phyloP scores from a whole-genome alignment of 2,888 invertebrate genomes.

The Oasisia sp. region DNA sequence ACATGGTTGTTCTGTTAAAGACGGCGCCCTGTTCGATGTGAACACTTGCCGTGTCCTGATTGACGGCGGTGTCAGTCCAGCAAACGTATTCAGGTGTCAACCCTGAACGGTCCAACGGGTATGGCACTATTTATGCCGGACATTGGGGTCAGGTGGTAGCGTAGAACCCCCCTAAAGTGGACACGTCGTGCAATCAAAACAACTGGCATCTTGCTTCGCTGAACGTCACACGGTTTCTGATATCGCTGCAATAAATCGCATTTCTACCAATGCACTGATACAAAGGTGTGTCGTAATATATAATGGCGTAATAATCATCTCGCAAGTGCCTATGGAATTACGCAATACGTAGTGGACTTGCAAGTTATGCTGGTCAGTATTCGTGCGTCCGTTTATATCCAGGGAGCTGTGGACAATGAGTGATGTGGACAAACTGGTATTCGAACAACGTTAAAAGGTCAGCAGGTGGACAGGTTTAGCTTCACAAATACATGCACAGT shows the following conservation, averaged over 20 bases:
- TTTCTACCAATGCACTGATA: too few relatives aligned
- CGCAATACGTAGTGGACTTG: not conserved
- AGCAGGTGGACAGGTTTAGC: not conserved
- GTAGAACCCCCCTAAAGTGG: too few relatives aligned
- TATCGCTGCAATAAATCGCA: too few relatives aligned
- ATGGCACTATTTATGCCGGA: not conserved
- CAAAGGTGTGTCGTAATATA: too few relatives aligned
- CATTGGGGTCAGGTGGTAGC: too few relatives aligned
- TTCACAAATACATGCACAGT: not conserved
- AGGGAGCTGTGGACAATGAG: not conserved
- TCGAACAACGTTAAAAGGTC: too few relatives aligned
- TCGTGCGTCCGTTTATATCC: not conserved
- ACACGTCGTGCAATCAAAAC: too few relatives aligned
- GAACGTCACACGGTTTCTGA: too few relatives aligned
- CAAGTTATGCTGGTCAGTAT: not conserved
- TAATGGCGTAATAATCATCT: too few relatives aligned
- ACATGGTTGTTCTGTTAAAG: not conserved
- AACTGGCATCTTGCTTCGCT: too few relatives aligned
- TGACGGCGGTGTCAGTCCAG: not conserved
- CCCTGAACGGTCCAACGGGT: not conserved
- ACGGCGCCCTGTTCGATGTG: not conserved
- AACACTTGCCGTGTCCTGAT: not conserved
- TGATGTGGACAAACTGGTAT: not conserved
- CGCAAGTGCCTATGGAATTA: not conserved
- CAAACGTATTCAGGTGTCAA: not conserved